These are phyloP conservation scores for Eulemur mongoz DNA, from an alignment of 2,797 vertebrate genomes.

Conservation along the genomic window DNA sequence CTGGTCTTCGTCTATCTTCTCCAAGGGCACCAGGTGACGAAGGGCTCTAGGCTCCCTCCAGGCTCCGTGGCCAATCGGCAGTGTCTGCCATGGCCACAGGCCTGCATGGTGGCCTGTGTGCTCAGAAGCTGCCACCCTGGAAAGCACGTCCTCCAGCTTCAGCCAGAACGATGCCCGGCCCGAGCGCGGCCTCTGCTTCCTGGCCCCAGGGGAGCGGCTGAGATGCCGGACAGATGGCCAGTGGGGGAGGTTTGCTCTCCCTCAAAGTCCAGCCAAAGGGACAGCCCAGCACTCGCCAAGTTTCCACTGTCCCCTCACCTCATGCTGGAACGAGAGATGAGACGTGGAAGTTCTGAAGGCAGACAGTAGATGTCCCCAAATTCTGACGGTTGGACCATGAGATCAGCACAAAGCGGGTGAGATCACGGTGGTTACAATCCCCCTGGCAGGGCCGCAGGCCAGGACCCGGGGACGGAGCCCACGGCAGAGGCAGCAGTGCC, in stretches of 20 bases:
- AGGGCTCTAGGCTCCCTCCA: background rate
- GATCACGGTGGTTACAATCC: background rate
- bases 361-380: background rate
- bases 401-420: background rate
- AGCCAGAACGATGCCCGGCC: background rate
- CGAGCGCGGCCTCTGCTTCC: background rate
- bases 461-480: background rate
- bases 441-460: background rate
- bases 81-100: background rate
- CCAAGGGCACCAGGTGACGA: rapidly evolving
- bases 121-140: background rate
- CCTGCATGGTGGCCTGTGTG: rapidly evolving
- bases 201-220: rapidly evolving
- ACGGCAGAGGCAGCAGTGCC: background rate
- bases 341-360: too few species aligned
- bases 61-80: background rate
- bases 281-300: rapidly evolving
- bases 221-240: too few species aligned
- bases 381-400: rapidly evolving
- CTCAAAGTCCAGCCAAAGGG: rapidly evolving
- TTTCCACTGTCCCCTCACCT: rapidly evolving
- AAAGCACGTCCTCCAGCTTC: rapidly evolving
- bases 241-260: background rate
- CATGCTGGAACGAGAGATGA: background rate
- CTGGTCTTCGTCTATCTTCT: rapidly evolving